phyloP scores from a whole-genome alignment of 2,797 vertebrate genomes.

The Threskiornis aethiopicus region DNA sequence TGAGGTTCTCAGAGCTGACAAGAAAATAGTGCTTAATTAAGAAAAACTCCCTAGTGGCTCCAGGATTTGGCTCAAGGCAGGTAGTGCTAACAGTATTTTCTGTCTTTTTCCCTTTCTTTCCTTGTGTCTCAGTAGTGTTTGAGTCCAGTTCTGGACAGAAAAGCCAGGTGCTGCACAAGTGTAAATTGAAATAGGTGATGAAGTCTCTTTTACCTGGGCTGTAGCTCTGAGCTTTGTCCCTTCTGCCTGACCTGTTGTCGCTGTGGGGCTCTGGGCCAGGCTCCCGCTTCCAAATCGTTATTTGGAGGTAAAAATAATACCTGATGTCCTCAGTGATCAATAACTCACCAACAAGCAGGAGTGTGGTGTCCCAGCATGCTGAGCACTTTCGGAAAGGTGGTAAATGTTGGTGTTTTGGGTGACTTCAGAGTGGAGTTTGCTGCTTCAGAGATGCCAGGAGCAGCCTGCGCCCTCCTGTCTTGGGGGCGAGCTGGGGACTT shows the following conservation, averaged over 20 bases:
- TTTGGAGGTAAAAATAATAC: background rate
- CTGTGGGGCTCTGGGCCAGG: background rate
- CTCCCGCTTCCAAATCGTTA: background rate
- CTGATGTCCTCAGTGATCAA: background rate
- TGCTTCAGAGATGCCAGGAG: background rate
- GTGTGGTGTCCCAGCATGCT: rapidly evolving
- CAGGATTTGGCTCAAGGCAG: background rate
- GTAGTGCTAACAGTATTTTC: background rate
- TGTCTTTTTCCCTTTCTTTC: background rate
- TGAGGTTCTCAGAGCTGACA: background rate
- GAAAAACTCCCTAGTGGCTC: background rate
- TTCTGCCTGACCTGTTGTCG: background rate
- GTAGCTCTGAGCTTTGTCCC: background rate
- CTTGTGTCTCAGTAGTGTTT: background rate
- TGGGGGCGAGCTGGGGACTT: background rate
- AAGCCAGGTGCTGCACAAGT: background rate
- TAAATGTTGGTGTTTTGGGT: background rate
- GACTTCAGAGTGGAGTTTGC: background rate
- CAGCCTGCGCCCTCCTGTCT: background rate
- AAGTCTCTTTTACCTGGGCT: background rate
- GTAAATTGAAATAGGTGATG: background rate
- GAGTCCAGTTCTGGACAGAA: background rate
- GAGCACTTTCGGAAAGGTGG: background rate
- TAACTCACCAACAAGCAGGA: background rate
- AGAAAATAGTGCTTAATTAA: slow-evolving; percentile 3